Percentiles rank a stretch among this genome's conserved stretches.
Evolutionary conservation across 37 sponge, comb jelly and placozoan genomes (phyloP).

Genomic region (Petrosia ficiformis): DNA sequence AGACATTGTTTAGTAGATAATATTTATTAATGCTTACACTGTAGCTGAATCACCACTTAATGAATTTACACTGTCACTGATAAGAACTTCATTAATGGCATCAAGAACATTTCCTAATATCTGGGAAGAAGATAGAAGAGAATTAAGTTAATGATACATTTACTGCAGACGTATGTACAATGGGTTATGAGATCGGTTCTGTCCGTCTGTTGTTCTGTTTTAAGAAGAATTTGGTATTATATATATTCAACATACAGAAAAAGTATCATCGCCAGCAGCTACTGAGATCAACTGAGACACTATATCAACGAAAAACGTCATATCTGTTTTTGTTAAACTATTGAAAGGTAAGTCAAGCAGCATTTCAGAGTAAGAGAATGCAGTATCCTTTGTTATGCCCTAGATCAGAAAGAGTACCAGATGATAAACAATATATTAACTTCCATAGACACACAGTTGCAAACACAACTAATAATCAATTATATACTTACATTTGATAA

Average conservation of each 20-base stretch:
- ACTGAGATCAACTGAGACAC: too few species aligned
- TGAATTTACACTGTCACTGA: neutral
- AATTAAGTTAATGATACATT: too few species aligned
- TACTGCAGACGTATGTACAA: too few species aligned
- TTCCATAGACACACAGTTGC: too few species aligned
- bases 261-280: too few species aligned
- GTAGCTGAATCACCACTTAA: neutral
- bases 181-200: too few species aligned
- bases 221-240: too few species aligned
- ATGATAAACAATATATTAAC: neutral
- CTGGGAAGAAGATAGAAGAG: too few species aligned
- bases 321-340: neutral
- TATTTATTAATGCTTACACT: neutral
- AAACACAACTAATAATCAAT: too few species aligned
- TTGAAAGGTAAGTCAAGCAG: neutral
- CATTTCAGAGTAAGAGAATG: neutral
- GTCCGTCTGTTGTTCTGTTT: too few species aligned
- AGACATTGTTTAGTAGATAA: neutral
- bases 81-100: constrained; percentile 14
- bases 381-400: neutral
- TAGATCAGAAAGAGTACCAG: neutral
- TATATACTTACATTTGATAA: neutral
- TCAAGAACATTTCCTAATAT: constrained; percentile 11
- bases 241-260: too few species aligned
- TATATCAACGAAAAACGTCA: too few species aligned